Percentiles rank a stretch among this genome's conserved stretches.
Evolutionary conservation across 2,888 invertebrate species (phyloP).

Genomic region (Aphodius sticticus): DNA sequence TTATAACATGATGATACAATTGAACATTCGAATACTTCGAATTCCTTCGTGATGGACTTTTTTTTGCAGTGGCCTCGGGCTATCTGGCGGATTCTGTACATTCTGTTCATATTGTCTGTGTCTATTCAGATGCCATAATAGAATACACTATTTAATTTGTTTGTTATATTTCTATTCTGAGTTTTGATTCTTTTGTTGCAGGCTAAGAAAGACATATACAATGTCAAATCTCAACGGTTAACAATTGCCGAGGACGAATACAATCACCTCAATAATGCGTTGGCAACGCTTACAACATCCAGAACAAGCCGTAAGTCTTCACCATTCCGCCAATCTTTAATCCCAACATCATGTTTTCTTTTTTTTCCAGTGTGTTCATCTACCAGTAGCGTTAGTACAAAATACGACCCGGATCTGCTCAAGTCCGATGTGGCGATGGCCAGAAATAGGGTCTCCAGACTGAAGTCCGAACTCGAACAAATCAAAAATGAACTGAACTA

Average conservation of each 20-base stretch:
- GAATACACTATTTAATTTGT: not conserved
- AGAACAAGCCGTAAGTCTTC: constrained; percentile 86
- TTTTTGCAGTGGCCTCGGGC: no score
- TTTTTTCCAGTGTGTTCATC: constrained; percentile 82
- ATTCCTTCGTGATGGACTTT: no score
- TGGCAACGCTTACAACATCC: constrained; percentile 85
- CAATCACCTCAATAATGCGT: constrained; percentile 87
- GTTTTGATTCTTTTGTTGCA: constrained; percentile 59
- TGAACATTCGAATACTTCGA: no score
- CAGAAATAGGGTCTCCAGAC: constrained; percentile 84
- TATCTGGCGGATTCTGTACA: no score
- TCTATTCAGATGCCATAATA: no score
- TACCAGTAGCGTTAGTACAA: constrained; percentile 85
- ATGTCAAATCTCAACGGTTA: constrained; percentile 93
- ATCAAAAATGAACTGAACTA: constrained; percentile 91
- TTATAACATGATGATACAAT: no score
- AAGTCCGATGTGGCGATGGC: constrained; percentile 92
- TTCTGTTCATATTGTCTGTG: no score
- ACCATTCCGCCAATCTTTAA: not conserved
- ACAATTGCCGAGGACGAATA: constrained; percentile 95
- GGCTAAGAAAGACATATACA: constrained; percentile 97
- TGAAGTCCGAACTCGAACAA: constrained; percentile 90
- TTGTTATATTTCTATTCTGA: constrained; percentile 15
- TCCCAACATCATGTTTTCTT: not conserved
- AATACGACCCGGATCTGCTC: constrained; percentile 93